Conservation (phyloP, 2,888 invertebrate genomes). For the Ophonus ardosiacus region DNA sequence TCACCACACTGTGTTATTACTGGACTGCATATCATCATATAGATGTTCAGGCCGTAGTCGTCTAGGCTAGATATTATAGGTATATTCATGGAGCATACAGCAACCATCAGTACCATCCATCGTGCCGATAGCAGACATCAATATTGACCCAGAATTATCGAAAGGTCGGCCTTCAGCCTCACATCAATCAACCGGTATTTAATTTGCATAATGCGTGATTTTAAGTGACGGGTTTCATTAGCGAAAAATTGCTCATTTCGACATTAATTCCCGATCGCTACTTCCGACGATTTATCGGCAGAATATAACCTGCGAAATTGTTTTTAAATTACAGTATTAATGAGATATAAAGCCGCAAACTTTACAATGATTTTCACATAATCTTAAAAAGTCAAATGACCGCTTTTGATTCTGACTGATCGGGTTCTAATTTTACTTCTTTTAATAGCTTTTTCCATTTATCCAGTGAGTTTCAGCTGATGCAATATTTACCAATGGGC, state of each 20-base stretch:
- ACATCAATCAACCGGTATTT: slow-evolving; percentile 47
- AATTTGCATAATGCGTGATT: slow-evolving; percentile 48
- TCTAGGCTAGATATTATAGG: slow-evolving; percentile 5
- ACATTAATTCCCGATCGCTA: slow-evolving; percentile 1
- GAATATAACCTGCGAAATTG: neutral
- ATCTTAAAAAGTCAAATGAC: neutral
- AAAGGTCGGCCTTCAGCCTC: slow-evolving; percentile 37
- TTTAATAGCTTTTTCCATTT: too few relatives aligned
- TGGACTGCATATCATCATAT: slow-evolving; percentile 16
- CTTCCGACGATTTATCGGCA: neutral
- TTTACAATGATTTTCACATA: neutral
- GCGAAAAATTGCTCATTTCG: slow-evolving; percentile 24
- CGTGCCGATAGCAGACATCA: slow-evolving; percentile 13
- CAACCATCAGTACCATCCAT: neutral
- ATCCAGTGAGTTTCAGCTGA: too few relatives aligned
- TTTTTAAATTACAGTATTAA: neutral
- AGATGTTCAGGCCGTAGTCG: neutral
- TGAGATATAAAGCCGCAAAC: neutral
- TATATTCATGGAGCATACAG: neutral
- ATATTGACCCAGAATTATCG: slow-evolving; percentile 49
- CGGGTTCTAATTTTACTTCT: too few relatives aligned
- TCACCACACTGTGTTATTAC: slow-evolving; percentile 12
- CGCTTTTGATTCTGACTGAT: neutral
- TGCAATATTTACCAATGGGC: too few relatives aligned
- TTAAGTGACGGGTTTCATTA: neutral